Conservation (phyloP, 2,113 vertebrate species). For the Oreochromis aureus region DNA sequence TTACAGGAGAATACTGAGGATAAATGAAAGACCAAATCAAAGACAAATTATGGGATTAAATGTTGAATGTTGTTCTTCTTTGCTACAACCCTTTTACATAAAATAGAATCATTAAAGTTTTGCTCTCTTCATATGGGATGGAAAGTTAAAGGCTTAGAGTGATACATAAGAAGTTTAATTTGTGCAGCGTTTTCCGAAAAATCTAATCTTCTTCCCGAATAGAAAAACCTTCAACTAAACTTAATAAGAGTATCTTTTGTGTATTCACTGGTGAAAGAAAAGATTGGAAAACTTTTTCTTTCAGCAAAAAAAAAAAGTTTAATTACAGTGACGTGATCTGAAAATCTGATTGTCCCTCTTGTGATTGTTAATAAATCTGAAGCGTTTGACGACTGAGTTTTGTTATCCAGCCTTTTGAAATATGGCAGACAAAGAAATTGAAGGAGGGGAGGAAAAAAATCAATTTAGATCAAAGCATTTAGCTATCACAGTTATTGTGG, state of each 20-base stretch:
- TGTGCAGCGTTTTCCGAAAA: background rate
- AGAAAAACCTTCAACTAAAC: background rate
- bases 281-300: background rate
- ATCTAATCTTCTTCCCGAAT: accelerated
- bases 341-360: background rate
- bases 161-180: background rate
- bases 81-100: background rate
- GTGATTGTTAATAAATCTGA: background rate
- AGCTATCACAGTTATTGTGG: background rate
- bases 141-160: background rate
- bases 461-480: background rate
- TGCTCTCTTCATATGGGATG: background rate
- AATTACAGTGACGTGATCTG: background rate
- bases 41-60: background rate
- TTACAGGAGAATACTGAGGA: background rate
- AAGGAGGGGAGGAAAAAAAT: background rate
- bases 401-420: background rate
- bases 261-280: background rate
- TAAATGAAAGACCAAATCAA: background rate
- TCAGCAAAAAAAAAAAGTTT: background rate
- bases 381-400: background rate
- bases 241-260: background rate
- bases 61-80: background rate
- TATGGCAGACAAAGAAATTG: background rate
- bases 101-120: background rate